Evolutionary conservation across 2,113 vertebrate genomes (phyloP).

Genomic region (Antidorcas marsupialis): DNA sequence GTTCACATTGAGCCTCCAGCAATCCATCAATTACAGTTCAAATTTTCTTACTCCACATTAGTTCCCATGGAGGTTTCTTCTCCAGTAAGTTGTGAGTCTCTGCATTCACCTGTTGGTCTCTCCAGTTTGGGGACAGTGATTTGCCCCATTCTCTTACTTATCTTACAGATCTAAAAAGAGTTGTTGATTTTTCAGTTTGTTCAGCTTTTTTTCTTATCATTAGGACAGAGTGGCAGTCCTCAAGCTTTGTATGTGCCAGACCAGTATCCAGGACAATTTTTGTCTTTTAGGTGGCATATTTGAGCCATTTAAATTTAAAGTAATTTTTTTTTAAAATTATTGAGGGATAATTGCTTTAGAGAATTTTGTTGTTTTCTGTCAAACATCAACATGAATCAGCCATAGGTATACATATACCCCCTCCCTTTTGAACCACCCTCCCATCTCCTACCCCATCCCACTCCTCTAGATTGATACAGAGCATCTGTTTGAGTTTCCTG

Average conservation of each 20-base stretch:
- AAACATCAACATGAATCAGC: background rate
- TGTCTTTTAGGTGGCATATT: background rate
- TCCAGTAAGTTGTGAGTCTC: background rate
- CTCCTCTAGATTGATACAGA: background rate
- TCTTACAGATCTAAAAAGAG: background rate
- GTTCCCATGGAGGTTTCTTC: background rate
- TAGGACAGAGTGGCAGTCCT: background rate
- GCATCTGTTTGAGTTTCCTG: background rate
- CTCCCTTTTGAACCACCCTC: background rate
- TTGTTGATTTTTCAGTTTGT: background rate
- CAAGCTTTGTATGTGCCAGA: background rate
- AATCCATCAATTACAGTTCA: background rate
- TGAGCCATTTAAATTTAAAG: background rate
- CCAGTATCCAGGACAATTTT: background rate
- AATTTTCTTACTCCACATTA: background rate
- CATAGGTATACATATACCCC: background rate
- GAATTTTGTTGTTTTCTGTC: background rate
- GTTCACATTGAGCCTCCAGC: background rate
- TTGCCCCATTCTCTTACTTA: background rate
- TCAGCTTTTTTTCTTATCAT: background rate
- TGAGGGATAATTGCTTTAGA: background rate
- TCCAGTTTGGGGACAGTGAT: background rate
- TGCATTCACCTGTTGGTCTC: background rate
- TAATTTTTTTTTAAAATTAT: background rate
- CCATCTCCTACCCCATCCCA: background rate